phyloP scores from a whole-genome alignment of 1,140 invertebrate species.

The Argopecten irradians region DNA sequence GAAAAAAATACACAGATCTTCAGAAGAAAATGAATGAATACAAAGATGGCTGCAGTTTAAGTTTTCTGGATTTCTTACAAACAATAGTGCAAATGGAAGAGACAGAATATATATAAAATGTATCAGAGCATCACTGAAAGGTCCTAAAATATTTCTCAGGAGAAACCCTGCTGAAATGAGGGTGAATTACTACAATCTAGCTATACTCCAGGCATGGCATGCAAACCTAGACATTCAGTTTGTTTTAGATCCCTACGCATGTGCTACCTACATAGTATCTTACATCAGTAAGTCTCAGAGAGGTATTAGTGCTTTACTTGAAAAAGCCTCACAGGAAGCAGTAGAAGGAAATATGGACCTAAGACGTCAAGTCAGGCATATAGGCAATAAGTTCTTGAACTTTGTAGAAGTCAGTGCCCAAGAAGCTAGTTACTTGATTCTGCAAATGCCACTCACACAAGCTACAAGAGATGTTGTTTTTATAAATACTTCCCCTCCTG shows the following conservation, averaged over 20 bases:
- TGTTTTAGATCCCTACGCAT: slow-evolving; percentile 50
- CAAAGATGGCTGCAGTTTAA: no score
- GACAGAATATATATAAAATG: no score
- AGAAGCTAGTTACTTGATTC: slow-evolving; percentile 43
- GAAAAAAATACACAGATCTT: no score
- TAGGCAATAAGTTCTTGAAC: no score
- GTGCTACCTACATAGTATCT: slow-evolving; percentile 47
- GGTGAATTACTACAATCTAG: background rate
- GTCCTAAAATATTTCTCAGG: no score
- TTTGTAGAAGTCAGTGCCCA: slow-evolving; percentile 49
- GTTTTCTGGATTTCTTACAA: no score
- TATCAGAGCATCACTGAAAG: no score
- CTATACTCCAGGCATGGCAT: slow-evolving; percentile 24
- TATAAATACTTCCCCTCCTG: slow-evolving; percentile 50
- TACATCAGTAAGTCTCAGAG: slow-evolving; percentile 50
- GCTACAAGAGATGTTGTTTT: slow-evolving; percentile 47
- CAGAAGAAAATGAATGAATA: no score
- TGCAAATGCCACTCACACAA: no score
- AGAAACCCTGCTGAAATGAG: no score
- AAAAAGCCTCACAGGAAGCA: slow-evolving; percentile 48
- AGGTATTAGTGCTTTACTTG: slow-evolving; percentile 46
- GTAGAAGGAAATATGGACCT: slow-evolving; percentile 41
- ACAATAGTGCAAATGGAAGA: no score
- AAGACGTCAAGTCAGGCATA: slow-evolving; percentile 44
- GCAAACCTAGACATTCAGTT: slow-evolving; percentile 50